Conservation (phyloP, 2,797 vertebrate genomes). For the Lacerta viridis region DNA sequence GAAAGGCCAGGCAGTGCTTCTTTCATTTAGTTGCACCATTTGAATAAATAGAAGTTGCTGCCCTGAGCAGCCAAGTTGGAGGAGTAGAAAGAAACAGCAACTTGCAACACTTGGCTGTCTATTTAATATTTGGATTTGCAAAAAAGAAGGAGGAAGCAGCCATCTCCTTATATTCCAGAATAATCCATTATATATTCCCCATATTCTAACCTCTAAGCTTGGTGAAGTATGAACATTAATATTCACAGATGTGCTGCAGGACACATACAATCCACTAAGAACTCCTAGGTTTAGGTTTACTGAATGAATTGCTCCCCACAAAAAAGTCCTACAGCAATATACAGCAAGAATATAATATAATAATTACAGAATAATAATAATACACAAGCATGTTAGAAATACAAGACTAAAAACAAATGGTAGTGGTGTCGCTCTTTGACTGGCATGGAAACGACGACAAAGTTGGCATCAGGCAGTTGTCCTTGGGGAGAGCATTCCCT, state of each 20-base stretch:
- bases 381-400: too few relatives aligned
- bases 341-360: too few relatives aligned
- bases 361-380: too few relatives aligned
- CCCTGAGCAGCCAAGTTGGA: background rate
- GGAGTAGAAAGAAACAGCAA: background rate
- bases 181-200: background rate
- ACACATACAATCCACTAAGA: background rate
- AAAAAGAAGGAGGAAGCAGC: background rate
- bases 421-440: too few relatives aligned
- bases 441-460: too few relatives aligned
- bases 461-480: too few relatives aligned
- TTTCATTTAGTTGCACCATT: constrained; percentile 7
- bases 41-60: background rate
- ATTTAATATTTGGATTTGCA: background rate
- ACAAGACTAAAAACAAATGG: too few relatives aligned
- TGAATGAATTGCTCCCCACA: too few relatives aligned
- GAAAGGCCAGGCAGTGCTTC: background rate
- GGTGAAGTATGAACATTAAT: background rate
- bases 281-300: too few relatives aligned
- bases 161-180: background rate
- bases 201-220: background rate
- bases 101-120: background rate
- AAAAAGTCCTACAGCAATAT: too few relatives aligned
- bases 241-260: background rate
- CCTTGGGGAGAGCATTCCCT: too few relatives aligned